These are phyloP conservation scores for Laothoe populi DNA, from an alignment of 2,888 invertebrate genomes.

Conservation along the genomic window DNA sequence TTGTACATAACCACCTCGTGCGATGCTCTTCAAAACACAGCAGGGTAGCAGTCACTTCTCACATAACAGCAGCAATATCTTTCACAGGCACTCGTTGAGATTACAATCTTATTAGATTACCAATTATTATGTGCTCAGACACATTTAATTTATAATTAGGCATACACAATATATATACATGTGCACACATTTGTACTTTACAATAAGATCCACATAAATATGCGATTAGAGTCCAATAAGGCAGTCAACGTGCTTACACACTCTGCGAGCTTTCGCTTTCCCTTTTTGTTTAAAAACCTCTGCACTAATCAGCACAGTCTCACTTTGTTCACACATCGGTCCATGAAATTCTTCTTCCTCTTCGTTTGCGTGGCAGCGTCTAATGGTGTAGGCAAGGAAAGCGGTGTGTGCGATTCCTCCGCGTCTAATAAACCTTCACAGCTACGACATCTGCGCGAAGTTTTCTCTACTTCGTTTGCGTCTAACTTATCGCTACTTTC, in stretches of 20 bases:
- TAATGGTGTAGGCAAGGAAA: constrained; percentile 84
- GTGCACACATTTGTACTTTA: constrained; percentile 83
- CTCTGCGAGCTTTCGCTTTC: constrained; percentile 63
- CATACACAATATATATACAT: constrained; percentile 81
- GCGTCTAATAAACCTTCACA: constrained; percentile 86
- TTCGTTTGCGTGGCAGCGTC: constrained; percentile 86
- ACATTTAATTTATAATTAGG: constrained; percentile 60
- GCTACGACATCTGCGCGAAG: constrained; percentile 83
- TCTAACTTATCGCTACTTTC: constrained; percentile 73
- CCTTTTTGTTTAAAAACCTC: constrained; percentile 41
- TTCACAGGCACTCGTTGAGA: constrained; percentile 79
- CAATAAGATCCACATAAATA: constrained; percentile 74
- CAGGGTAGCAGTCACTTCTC: constrained; percentile 68
- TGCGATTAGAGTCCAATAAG: constrained; percentile 73
- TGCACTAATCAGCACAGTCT: constrained; percentile 86
- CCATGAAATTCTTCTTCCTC: constrained; percentile 92
- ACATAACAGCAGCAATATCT: constrained; percentile 57
- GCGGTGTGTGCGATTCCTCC: constrained; percentile 79
- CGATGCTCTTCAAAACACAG: constrained; percentile 74
- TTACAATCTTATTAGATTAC: constrained; percentile 71
- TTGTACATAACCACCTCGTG: constrained; percentile 63
- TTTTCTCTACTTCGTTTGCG: constrained; percentile 61
- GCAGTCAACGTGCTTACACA: constrained; percentile 72
- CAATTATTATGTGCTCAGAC: constrained; percentile 63
- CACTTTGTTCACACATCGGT: constrained; percentile 93